phyloP scores from a whole-genome alignment of 2,113 vertebrate species.

The Ancistrus triradiatus region DNA sequence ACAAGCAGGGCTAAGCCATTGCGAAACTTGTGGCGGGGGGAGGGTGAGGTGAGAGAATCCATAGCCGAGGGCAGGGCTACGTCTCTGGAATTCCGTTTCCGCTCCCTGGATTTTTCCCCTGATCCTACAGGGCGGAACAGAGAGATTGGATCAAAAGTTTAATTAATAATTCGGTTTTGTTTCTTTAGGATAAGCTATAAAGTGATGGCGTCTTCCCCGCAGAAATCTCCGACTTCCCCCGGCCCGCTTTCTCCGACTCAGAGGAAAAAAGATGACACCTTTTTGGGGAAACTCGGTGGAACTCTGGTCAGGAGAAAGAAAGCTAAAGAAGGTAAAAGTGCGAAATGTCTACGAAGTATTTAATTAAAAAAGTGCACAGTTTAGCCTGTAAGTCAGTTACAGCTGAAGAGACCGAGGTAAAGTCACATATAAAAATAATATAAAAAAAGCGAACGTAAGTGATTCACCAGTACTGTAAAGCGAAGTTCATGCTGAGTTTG shows the following conservation, averaged over 20 bases:
- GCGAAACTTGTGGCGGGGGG: neutral
- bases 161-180: neutral
- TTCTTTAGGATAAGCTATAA: slow-evolving; percentile 4
- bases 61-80: slow-evolving; percentile 52
- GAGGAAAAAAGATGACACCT: slow-evolving; percentile 92
- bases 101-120: slow-evolving; percentile 66
- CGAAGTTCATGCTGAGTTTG: too few species aligned
- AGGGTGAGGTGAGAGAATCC: neutral
- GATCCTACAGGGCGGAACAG: slow-evolving; percentile 6
- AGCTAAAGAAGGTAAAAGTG: slow-evolving; percentile 83
- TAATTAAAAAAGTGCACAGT: too few species aligned
- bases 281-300: slow-evolving; percentile 90
- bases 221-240: slow-evolving; percentile 89
- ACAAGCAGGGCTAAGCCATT: slow-evolving; percentile 44
- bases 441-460: too few species aligned
- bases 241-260: slow-evolving; percentile 89
- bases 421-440: too few species aligned
- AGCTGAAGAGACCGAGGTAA: too few species aligned
- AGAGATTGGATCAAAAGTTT: slow-evolving; percentile 34
- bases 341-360: too few species aligned
- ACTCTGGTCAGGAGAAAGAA: slow-evolving; percentile 90
- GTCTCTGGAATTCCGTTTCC: slow-evolving; percentile 94
- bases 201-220: slow-evolving; percentile 87
- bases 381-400: too few species aligned
- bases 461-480: too few species aligned